Base-by-base conservation (phyloP, 2,888 invertebrate genomes). In the Drosophila nr. medialis region DNA sequence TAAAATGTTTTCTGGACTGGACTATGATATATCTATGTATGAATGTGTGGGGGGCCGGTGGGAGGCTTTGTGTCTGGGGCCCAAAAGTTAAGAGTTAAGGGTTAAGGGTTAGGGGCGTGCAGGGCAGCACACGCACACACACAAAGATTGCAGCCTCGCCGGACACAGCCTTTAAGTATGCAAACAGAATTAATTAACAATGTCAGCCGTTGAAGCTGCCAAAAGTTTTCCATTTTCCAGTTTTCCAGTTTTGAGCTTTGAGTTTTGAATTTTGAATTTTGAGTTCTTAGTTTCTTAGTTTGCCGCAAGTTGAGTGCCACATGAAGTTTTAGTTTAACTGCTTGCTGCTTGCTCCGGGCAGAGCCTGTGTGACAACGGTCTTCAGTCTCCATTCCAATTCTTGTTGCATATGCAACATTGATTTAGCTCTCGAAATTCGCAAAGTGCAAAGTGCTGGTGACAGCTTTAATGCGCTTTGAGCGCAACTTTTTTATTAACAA, bases 161-260 rank as follows among this genome's bases (percentile, higher is more conserved):
- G 83, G 69, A 54, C 80, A 58, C 80, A 58, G 73, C 80, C 80
- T 69, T 66, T 68, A 80, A 80, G 73, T 73, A 83, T 80, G 80
- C 80, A 81, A 81, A 83, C 73, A 81, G 80, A 81, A 81, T 81
- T 81, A 81, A 81, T 81, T 81, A 81, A 83, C 80, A 83, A 81
- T 77, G 69, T 42, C 65, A 70, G 64, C 65, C 50, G 74, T 67
- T 54, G 78, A 65, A 72, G 72, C 72, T 64, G 80, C 54, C 55
- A 48, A 76, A 80, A 80, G 71, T 77, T 80, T 61, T 27, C 38
- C 49, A 62, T 45, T 49, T 24, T 30, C 32, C 11, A 29, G 29
- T 8, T 30, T 30, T 30, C 8, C 38, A 49, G 66, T 45, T 29
- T 49, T 10, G 40, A 68, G 48, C 27, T 66, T 27, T 13, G n/a